Evolutionary conservation across 2,113 vertebrate genomes (phyloP).

Genomic region (Hirundichthys speculiger): DNA sequence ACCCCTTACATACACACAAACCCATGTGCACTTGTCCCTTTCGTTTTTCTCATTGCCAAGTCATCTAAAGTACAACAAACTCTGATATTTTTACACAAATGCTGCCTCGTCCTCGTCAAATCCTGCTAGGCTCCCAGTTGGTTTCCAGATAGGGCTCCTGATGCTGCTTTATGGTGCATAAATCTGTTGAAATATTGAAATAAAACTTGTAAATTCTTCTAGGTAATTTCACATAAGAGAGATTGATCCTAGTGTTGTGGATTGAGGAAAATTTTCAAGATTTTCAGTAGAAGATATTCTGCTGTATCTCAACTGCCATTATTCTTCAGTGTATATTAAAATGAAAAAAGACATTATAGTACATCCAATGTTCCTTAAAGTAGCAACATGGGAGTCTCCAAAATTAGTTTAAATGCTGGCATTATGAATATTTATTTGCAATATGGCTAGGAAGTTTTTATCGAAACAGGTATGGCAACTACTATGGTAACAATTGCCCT

Average conservation of each 20-base stretch:
- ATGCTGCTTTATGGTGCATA: conserved; percentile 61
- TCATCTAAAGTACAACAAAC: conserved; percentile 30
- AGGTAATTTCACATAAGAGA: conserved; percentile 61
- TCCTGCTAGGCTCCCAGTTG: conserved; percentile 41
- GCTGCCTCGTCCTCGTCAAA: conserved; percentile 15
- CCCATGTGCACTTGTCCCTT: conserved; percentile 10
- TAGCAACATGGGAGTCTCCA: not conserved
- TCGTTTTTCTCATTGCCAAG: conserved; percentile 21
- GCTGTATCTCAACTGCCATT: conserved; percentile 4
- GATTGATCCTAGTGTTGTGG: conserved; percentile 52
- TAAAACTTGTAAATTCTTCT: conserved; percentile 50
- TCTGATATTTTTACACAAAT: conserved; percentile 2
- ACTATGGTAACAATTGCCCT: conserved; percentile 10
- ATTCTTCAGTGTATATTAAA: conserved; percentile 17
- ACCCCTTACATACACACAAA: conserved; percentile 20
- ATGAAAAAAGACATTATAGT: conserved; percentile 21
- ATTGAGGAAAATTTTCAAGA: conserved; percentile 33
- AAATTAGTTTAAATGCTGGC: not conserved
- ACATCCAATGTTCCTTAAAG: conserved; percentile 1
- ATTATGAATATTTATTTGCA: not conserved
- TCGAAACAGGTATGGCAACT: conserved; percentile 6
- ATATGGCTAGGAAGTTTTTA: not conserved
- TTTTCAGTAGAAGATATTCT: conserved; percentile 13
- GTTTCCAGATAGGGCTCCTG: conserved; percentile 43
- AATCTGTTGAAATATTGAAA: conserved; percentile 58